Conservation (phyloP, 2,888 invertebrate genomes). For the Schizaphis graminum region DNA sequence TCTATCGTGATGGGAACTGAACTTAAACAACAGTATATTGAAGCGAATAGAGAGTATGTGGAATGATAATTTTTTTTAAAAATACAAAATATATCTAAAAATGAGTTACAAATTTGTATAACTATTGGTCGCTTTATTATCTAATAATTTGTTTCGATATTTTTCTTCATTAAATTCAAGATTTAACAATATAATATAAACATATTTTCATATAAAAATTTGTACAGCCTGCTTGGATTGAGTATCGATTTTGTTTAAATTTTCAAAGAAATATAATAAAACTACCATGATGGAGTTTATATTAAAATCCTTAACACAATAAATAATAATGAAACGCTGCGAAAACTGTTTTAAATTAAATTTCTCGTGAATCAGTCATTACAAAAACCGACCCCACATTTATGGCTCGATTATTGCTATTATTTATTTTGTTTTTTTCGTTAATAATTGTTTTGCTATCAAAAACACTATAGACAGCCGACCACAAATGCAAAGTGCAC, state of each 20-base stretch:
- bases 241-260: background rate
- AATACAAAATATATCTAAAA: background rate
- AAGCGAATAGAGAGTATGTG: too few relatives aligned
- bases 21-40: too few relatives aligned
- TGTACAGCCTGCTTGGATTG: background rate
- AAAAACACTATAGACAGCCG: background rate
- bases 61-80: background rate
- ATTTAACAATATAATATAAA: background rate
- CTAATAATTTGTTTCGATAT: background rate
- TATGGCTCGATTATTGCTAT: background rate
- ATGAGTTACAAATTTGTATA: background rate
- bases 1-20: background rate
- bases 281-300: background rate
- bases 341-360: background rate
- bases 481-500: background rate
- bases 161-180: background rate
- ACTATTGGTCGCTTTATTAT: background rate
- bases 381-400: background rate
- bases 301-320: background rate
- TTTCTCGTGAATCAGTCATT: background rate
- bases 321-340: background rate
- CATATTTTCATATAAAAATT: background rate
- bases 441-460: background rate
- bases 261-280: background rate
- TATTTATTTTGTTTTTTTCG: background rate